These are phyloP conservation scores for Ligdia adustata DNA, from an alignment of 2,888 invertebrate genomes.

Conservation along the genomic window DNA sequence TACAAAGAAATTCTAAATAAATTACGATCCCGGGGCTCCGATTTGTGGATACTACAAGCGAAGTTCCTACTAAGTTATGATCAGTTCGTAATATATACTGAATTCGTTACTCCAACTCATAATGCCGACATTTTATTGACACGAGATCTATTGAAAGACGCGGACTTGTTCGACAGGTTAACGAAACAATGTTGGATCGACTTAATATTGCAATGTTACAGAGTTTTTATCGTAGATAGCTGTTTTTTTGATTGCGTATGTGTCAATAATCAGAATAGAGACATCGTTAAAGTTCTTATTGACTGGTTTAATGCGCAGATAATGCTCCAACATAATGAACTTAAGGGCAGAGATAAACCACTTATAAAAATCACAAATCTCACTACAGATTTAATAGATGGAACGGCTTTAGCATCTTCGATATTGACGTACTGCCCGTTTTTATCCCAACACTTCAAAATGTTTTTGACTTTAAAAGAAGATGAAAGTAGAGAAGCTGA, in stretches of 20 bases:
- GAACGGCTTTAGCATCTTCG: slow-evolving; percentile 80
- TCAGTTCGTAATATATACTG: slow-evolving; percentile 63
- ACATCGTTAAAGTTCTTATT: slow-evolving; percentile 62
- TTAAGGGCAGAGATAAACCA: slow-evolving; percentile 47
- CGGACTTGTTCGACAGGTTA: slow-evolving; percentile 58
- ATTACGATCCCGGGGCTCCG: slow-evolving; percentile 63
- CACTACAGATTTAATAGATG: slow-evolving; percentile 79
- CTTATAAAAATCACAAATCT: slow-evolving; percentile 69
- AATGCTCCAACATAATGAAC: slow-evolving; percentile 49
- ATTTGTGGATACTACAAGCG: slow-evolving; percentile 62
- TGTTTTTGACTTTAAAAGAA: slow-evolving; percentile 69
- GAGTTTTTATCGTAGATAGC: slow-evolving; percentile 79
- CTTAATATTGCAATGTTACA: slow-evolving; percentile 85
- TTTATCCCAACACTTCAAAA: slow-evolving; percentile 68
- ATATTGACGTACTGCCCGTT: slow-evolving; percentile 85
- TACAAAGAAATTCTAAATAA: slow-evolving; percentile 67
- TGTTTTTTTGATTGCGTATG: slow-evolving; percentile 76
- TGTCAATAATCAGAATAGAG: slow-evolving; percentile 56
- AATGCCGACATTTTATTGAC: slow-evolving; percentile 63
- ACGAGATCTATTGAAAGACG: slow-evolving; percentile 54
- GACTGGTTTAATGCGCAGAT: slow-evolving; percentile 70
- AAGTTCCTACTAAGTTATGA: slow-evolving; percentile 68
- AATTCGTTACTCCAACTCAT: slow-evolving; percentile 58
- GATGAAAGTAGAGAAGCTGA: slow-evolving; percentile 55
- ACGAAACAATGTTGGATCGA: slow-evolving; percentile 85